Evolutionary conservation across 2,888 invertebrate species (phyloP), one percentile per base, ranked within the genome.

Genomic region (Cheilosia grossa): DNA sequence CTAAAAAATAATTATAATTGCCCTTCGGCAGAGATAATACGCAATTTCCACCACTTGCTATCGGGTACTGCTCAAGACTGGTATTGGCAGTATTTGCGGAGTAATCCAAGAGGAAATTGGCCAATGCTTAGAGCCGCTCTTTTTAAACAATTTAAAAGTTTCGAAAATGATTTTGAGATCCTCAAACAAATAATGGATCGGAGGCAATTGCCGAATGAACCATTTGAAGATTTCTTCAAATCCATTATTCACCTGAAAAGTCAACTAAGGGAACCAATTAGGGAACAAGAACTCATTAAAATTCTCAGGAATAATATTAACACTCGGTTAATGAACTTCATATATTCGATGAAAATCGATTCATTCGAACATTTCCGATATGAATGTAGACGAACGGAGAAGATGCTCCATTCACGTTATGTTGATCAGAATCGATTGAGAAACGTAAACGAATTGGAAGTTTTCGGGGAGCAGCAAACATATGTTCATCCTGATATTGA

Each of bases 71-170:
- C 73, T 5, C 47, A 27, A 17, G 69, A 82, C n/a, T 67, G 73
- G 73, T 82, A 77, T 19, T 78, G 78, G 73, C 42, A 63, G 1
- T 67, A 67, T 10, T 15, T 73, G 0, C 67, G 53, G 7, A 78
- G 51, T 2, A 59, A 67, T 51, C 24, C 13, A 13, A 27, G 17
- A 4, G 17, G 19, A 13, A 59, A 51, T 24, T 82, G 78, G 73
- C 37, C 63, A 13, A 54, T 27, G 15, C 30, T 82, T 1, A 58
- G 66, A 7, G 33, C 64, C 1, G 75, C 72, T 7, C 13, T 72
- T 2, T 3, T 72, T 1, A 30, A 40, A 4, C 77, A 73, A n/a
- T 82, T 72, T 17, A 30, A 66, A 15, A 56, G 56, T 0, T 47
- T 24, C 0, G 44, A 66, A 0, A 64, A 64, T 7, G 64, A 82